Conservation (phyloP, 1,140 invertebrate genomes). For the Drosophila persimilis region DNA sequence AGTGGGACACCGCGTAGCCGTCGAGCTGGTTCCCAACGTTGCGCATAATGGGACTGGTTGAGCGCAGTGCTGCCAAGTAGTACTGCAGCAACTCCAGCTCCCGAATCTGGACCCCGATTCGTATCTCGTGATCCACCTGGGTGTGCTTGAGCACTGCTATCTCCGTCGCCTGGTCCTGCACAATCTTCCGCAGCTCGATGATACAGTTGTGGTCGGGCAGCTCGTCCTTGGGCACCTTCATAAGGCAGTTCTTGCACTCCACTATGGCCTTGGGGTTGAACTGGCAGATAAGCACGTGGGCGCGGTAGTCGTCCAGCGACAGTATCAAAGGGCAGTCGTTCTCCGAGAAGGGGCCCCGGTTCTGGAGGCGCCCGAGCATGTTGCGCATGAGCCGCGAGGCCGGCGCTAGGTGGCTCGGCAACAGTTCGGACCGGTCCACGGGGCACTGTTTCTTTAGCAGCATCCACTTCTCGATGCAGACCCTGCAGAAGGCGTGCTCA, state of each 20-base stretch:
- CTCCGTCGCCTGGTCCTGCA: slow-evolving; percentile 25
- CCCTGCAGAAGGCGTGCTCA: too few species aligned
- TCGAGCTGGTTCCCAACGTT: slow-evolving; percentile 62
- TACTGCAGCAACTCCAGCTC: slow-evolving; percentile 63
- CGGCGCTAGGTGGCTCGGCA: too few species aligned
- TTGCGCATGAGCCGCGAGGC: too few species aligned
- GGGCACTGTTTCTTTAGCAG: too few species aligned
- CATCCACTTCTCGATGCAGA: too few species aligned
- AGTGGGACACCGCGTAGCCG: slow-evolving; percentile 58
- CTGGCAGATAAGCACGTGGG: slow-evolving; percentile 41
- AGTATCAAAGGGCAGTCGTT: too few species aligned
- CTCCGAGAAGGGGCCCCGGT: too few species aligned
- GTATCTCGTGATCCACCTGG: slow-evolving; percentile 23
- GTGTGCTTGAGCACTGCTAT: slow-evolving; percentile 21
- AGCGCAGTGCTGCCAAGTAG: slow-evolving; percentile 54
- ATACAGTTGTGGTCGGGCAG: slow-evolving; percentile 53
- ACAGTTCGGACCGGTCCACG: too few species aligned
- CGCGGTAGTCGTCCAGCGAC: too few species aligned
- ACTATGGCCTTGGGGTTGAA: slow-evolving; percentile 58
- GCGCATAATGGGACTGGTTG: slow-evolving; percentile 55
- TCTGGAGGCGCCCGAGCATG: too few species aligned
- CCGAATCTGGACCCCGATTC: slow-evolving; percentile 36
- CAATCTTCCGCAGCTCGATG: slow-evolving; percentile 39
- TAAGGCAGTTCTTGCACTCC: slow-evolving; percentile 51
- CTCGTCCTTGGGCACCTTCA: slow-evolving; percentile 62